Conservation (phyloP, 2,888 invertebrate genomes). For the Hypselothyrea guttata region DNA sequence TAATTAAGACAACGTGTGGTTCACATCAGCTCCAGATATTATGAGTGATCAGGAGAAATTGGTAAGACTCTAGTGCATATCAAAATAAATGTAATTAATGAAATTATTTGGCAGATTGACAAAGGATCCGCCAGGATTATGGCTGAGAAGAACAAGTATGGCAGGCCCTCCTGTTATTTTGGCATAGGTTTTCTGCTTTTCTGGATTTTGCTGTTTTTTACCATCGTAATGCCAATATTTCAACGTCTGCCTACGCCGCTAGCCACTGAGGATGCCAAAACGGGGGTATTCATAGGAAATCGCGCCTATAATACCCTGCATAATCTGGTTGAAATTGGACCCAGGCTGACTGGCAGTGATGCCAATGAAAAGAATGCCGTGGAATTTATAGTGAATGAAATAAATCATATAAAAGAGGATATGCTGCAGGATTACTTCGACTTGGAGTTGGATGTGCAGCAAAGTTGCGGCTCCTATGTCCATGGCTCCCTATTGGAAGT, state of each 20-base stretch:
- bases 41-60: conserved; percentile 41
- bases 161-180: conserved; percentile 58
- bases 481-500: conserved; percentile 62
- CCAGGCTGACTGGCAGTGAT: conserved; percentile 87
- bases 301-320: conserved; percentile 83
- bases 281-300: conserved; percentile 86
- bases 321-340: conserved; percentile 83
- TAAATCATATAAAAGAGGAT: conserved; percentile 58
- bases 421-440: conserved; percentile 68
- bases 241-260: conserved; percentile 65
- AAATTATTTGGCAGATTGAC: conserved; percentile 16
- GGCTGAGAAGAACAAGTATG: background rate
- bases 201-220: conserved; percentile 70
- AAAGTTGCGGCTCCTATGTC: conserved; percentile 69
- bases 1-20: conserved; percentile 7
- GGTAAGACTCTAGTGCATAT: conserved; percentile 11
- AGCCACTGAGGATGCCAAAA: conserved; percentile 51
- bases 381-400: conserved; percentile 80
- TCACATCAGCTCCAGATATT: background rate
- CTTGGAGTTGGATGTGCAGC: conserved; percentile 77
- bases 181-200: conserved; percentile 64
- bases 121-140: background rate
- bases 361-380: conserved; percentile 87
- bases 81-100: background rate
- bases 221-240: conserved; percentile 63